Evolutionary conservation across 2,797 vertebrate genomes (phyloP).

Genomic region (Anisognathus igniventris): DNA sequence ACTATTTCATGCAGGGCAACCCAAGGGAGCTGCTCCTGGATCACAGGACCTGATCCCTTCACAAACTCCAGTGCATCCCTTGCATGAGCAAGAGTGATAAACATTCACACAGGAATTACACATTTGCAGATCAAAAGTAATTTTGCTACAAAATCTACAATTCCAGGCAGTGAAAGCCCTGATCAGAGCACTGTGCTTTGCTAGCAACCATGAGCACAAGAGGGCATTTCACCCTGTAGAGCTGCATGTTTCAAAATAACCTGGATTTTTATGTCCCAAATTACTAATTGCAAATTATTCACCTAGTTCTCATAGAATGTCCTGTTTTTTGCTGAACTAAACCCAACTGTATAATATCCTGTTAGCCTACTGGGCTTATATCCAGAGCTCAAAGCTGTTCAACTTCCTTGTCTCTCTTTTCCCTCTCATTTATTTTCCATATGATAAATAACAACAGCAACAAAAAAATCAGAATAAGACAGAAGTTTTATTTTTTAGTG

Average conservation of each 20-base stretch:
- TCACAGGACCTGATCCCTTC: neutral
- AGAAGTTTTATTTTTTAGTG: neutral
- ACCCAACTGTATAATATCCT: conserved; percentile 5
- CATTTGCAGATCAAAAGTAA: neutral
- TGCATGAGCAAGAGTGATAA: neutral
- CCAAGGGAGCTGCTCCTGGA: neutral
- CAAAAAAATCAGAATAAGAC: neutral
- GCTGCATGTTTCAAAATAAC: neutral
- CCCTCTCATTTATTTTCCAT: neutral
- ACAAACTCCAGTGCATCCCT: accelerated
- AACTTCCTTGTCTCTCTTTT: neutral
- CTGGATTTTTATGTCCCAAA: neutral
- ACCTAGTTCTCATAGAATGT: conserved; percentile 7
- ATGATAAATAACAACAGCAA: neutral
- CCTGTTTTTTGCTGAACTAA: conserved; percentile 40
- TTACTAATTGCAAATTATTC: conserved; percentile 37
- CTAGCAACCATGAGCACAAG: neutral
- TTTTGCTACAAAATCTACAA: neutral
- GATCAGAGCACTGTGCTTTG: neutral
- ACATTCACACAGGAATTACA: accelerated
- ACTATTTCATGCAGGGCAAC: neutral
- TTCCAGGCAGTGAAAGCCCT: neutral
- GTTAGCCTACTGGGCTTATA: conserved; percentile 57
- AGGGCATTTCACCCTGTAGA: neutral
- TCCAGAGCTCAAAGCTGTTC: conserved; percentile 41